Base-by-base conservation (phyloP, 2,888 invertebrate species). In the Saturnia japonica region DNA sequence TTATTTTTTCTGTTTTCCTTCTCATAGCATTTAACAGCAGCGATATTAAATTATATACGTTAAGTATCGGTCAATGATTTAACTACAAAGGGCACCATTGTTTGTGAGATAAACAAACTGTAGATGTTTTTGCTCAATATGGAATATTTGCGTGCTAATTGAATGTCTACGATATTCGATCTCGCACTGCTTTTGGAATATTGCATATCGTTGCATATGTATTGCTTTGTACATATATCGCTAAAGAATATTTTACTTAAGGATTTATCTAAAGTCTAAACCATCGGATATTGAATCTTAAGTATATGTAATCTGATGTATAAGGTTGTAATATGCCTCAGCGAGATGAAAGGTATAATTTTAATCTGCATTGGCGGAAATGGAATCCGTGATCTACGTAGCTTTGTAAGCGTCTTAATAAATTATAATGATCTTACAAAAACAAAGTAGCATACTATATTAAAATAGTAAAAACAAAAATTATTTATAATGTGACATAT, bases 101-200 rank as follows among this genome's bases (percentile, higher is more conserved):
- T 60, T 54, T 14, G 57, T 28, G 14, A 60, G 57, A 60, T 60
- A 60, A 60, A 28, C 57, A 60, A 60, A 60, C 28, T 28, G 25
- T 25, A 28, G 14, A 60, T 60, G 4, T 14, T 14, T 28, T 25
- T 28, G 57, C 57, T 25, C 28, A 28, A 60, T 60, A 60, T 60
- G 57, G 25, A 25, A 60, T 14, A 28, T 12, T 28, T 12, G 14
- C 25, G 12, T 60, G 57, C 57, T 60, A 60, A 60, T 28, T 60
- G 14, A 25, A 14, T 1, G 14, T 25, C 57, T 60, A 25, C 14
- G 57, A 60, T 60, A 60, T 28, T 28, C 57, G 14, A 28, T 60
- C 57, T 28, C 57, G 28, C 25, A 60, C 4, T 28, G 57, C 57
- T 60, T 60, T 28, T 60, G 28, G 28, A 25, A 28, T 25, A 25